Conservation (phyloP, 2,888 invertebrate species). For the Nipponacmea schrenckii region DNA sequence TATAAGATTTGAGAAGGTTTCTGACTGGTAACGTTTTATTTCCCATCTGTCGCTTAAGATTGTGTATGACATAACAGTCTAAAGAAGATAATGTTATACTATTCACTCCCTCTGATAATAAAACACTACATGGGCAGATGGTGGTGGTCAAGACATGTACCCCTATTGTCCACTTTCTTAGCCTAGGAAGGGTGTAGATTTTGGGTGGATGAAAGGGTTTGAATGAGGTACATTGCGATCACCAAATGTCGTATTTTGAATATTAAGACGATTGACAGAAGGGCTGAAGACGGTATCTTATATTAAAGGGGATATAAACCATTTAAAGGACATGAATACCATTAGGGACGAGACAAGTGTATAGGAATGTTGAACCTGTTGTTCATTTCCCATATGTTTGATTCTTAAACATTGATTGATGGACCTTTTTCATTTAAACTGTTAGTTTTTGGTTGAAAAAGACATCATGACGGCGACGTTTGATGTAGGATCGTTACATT, state of each 20-base stretch:
- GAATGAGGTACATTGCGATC: neutral
- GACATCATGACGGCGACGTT: too few species aligned
- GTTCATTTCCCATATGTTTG: neutral
- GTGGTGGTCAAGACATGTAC: neutral
- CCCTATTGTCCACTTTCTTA: constrained; percentile 1
- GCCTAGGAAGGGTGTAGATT: neutral
- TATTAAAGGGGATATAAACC: neutral
- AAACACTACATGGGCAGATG: neutral
- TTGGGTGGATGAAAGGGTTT: neutral
- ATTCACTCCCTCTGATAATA: neutral
- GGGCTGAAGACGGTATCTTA: neutral
- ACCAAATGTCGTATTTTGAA: neutral
- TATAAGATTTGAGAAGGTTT: neutral
- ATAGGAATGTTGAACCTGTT: neutral
- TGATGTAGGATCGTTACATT: too few species aligned
- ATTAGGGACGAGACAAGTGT: neutral
- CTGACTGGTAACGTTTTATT: neutral
- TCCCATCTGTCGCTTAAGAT: neutral
- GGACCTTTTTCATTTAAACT: neutral
- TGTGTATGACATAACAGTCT: neutral
- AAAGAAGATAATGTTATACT: neutral
- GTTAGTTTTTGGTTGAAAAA: neutral
- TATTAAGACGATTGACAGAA: constrained; percentile 1
- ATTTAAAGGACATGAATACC: neutral
- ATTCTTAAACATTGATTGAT: neutral